These are phyloP conservation scores for Cydia amplana DNA, from an alignment of 1,140 invertebrate genomes.

Conservation along the genomic window DNA sequence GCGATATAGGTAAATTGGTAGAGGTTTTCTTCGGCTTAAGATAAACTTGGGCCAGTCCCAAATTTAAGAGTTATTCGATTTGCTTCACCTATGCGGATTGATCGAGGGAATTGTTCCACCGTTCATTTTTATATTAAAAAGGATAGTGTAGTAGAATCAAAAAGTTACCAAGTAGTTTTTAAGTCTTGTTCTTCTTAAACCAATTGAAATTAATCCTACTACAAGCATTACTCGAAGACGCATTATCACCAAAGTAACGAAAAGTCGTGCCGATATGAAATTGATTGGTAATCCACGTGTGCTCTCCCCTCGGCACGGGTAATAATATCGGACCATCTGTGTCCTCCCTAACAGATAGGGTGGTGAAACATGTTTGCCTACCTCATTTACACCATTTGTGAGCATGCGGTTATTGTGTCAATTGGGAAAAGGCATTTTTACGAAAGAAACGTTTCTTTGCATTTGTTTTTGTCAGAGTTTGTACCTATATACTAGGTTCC, in stretches of 20 bases:
- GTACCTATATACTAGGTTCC: too few species aligned
- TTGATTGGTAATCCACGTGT: slow-evolving; percentile 59
- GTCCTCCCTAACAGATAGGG: slow-evolving; percentile 42
- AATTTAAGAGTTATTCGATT: slow-evolving; percentile 12
- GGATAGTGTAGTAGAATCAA: too few species aligned
- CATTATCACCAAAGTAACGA: not conserved
- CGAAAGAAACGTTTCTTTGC: not conserved
- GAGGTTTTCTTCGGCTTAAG: not conserved
- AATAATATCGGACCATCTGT: slow-evolving; percentile 65
- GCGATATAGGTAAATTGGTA: slow-evolving; percentile 9
- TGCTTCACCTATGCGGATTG: slow-evolving; percentile 6
- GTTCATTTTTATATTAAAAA: not conserved
- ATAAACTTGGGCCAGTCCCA: slow-evolving; percentile 1
- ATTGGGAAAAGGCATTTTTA: not conserved
- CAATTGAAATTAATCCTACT: too few species aligned
- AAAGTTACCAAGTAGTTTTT: too few species aligned
- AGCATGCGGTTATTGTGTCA: slow-evolving; percentile 33
- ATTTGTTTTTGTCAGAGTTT: not conserved
- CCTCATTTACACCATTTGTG: slow-evolving; percentile 23
- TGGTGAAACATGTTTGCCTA: slow-evolving; percentile 3
- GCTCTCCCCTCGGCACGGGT: slow-evolving; percentile 49
- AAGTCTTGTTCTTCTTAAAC: too few species aligned
- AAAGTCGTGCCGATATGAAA: slow-evolving; percentile 36
- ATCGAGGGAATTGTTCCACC: not conserved
- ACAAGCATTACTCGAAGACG: too few species aligned